A percentile compares a stretch with the other conserved stretches of the same genome.
phyloP scores from a whole-genome alignment of 2,113 vertebrate genomes.

The Mellivora capensis region DNA sequence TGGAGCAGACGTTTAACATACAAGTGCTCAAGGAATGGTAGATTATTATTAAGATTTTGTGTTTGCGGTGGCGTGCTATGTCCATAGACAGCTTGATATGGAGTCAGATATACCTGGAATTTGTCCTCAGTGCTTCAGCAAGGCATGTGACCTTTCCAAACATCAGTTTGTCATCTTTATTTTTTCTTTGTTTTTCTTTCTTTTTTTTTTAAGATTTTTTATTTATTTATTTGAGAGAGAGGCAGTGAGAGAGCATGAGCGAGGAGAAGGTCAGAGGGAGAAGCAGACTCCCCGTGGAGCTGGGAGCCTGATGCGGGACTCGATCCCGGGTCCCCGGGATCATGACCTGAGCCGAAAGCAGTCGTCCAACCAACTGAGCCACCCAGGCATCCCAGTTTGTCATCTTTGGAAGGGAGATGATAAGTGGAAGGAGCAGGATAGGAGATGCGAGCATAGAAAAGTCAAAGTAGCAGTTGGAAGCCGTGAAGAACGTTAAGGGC shows the following conservation, averaged over 20 bases:
- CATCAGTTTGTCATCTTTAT: background rate
- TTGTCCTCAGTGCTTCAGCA: background rate
- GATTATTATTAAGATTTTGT: background rate
- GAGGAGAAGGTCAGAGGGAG: too few species aligned
- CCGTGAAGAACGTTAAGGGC: background rate
- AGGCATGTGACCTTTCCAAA: background rate
- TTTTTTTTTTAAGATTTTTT: too few species aligned
- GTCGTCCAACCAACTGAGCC: too few species aligned
- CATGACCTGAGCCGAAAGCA: too few species aligned
- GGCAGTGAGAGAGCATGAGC: too few species aligned
- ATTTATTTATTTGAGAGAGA: too few species aligned
- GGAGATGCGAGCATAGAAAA: background rate
- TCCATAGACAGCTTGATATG: background rate
- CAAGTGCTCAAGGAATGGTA: background rate
- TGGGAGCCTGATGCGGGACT: too few species aligned
- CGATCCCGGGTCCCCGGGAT: too few species aligned
- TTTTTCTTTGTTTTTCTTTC: too few species aligned
- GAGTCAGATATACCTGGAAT: background rate
- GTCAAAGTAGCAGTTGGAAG: background rate
- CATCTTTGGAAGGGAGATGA: background rate
- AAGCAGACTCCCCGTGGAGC: too few species aligned
- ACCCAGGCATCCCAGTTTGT: too few species aligned
- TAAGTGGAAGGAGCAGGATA: background rate
- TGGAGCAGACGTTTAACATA: background rate
- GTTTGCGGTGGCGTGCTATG: background rate